Percentiles rank a stretch among this genome's conserved stretches.
phyloP scores from a whole-genome alignment of 2,113 vertebrate genomes.

The Oryzias celebensis region DNA sequence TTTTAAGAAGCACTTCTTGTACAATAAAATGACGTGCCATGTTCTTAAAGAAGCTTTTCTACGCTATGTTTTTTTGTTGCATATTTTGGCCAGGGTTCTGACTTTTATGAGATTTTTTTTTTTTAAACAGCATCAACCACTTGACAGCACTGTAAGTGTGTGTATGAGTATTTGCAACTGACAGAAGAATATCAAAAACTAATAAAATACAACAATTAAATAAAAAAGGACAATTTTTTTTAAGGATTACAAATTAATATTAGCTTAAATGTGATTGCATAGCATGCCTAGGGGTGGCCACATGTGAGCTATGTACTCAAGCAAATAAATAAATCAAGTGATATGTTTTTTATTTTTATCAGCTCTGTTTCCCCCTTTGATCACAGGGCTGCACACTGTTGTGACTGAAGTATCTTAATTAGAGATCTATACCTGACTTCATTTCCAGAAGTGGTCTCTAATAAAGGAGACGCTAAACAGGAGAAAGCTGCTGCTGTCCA shows the following conservation, averaged over 20 bases:
- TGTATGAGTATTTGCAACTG: no score
- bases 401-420: conserved; percentile 34
- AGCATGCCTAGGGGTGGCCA: background rate
- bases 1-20: no score
- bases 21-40: no score
- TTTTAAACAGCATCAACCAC: no score
- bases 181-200: background rate
- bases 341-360: conserved; percentile 10
- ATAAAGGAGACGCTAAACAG: conserved; percentile 26
- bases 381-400: conserved; percentile 18
- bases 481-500: conserved; percentile 14
- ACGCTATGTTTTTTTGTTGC: no score
- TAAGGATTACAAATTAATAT: conserved; percentile 8
- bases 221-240: background rate
- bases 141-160: no score
- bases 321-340: conserved; percentile 9
- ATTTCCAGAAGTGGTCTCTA: conserved; percentile 34
- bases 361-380: conserved; percentile 10
- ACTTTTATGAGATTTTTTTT: no score
- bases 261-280: conserved; percentile 2
- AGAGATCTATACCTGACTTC: conserved; percentile 25
- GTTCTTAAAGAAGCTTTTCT: no score
- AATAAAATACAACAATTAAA: background rate
- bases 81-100: no score
- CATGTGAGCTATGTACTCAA: background rate